Evolutionary conservation across 2,888 invertebrate genomes (phyloP), one percentile per base, ranked within the genome.

Genomic region (Noctua comes): DNA sequence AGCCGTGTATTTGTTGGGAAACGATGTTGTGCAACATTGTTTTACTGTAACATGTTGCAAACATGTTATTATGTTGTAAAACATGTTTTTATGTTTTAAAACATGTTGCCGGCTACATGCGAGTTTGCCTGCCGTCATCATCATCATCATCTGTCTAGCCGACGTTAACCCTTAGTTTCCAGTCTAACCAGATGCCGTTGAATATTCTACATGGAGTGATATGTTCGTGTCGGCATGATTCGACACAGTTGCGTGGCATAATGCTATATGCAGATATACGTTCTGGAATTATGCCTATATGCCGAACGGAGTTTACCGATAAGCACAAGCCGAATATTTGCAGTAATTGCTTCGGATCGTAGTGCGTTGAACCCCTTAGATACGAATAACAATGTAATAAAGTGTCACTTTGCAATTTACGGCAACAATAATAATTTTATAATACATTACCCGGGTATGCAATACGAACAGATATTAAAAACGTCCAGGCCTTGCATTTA

Each of bases 391-490:
- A 73, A 66, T 79, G 54, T 80, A 80, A 86, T 86, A 82, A 83
- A 82, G 82, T 81, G 78, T 86, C 80, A 76, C 73, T 76, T 89
- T 77, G 83, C 78, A 87, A 89, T 87, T 89, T 89, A 89, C 72
- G 66, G 70, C 79, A 24, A 71, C 73, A 77, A 79, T 87, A 86
- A 83, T 87, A 87, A 79, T 87, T 84, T 87, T 75, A 84, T 76
- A 81, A 80, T 80, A 68, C 77, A 73, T 79, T 76, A 74, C 64
- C n/a, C 48, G 43, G 48, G 66, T 57, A 31, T 83, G 88, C 78
- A 86, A 83, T 86, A 85, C 57, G 76, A 88, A 87, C 83, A 78
- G 79, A 68, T 86, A 89, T 87, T 89, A 87, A 89, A 85, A 83
- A 83, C 40, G 73, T 70, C 76, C 59, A 54, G 48, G 68, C 81